phyloP scores from a whole-genome alignment of 2,113 vertebrate genomes.

The Myotis brandtii region DNA sequence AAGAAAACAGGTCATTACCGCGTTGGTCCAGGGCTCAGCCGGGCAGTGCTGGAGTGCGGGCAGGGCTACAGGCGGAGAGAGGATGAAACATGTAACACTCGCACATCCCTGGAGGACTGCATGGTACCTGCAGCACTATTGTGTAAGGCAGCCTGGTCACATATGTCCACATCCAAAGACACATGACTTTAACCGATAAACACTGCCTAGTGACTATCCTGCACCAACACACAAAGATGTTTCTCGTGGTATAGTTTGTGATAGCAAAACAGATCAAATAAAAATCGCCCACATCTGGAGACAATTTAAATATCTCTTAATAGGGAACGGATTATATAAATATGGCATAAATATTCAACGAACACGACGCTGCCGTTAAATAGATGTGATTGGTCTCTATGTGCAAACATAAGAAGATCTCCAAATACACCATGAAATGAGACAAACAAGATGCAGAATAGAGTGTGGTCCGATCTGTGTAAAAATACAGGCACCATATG shows the following conservation, averaged over 20 bases:
- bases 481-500: neutral
- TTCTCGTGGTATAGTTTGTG: neutral
- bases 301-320: conserved; percentile 46
- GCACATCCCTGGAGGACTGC: neutral
- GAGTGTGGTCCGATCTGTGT: neutral
- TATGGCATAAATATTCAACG: neutral
- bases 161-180: neutral
- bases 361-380: neutral
- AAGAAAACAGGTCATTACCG: neutral
- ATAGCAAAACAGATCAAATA: neutral
- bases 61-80: neutral
- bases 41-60: too few species aligned
- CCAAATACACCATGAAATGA: neutral
- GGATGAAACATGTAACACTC: neutral
- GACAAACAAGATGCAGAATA: neutral
- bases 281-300: neutral
- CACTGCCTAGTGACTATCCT: neutral
- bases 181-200: neutral
- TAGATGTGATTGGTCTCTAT: neutral
- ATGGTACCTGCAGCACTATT: neutral
- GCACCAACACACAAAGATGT: neutral
- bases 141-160: neutral
- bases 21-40: fast-evolving
- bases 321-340: neutral
- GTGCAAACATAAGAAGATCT: conserved; percentile 3